Conservation (phyloP, 2,797 vertebrate species). For the Propithecus deckenii region DNA sequence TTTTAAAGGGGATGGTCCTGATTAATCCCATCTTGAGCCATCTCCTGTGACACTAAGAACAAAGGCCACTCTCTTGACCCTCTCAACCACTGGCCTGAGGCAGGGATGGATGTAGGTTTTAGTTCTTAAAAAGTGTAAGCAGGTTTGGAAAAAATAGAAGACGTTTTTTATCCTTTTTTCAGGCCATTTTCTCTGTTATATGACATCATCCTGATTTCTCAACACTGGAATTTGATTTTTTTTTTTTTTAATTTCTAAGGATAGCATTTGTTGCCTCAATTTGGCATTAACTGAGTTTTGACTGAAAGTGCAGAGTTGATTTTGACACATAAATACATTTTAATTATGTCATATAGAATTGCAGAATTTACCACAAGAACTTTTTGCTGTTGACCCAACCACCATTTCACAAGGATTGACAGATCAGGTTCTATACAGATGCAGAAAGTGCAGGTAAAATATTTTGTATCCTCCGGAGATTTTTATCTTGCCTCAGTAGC, state of each 20-base stretch:
- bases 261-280: neutral
- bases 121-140: no score
- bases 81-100: no score
- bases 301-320: neutral
- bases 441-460: constrained; percentile 95
- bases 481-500: neutral
- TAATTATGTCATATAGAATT: constrained; percentile 85
- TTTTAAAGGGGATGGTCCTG: no score
- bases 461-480: constrained; percentile 19
- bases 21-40: no score
- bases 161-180: no score
- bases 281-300: constrained; percentile 32
- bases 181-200: no score
- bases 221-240: neutral
- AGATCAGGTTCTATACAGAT: constrained; percentile 91
- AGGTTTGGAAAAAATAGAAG: no score
- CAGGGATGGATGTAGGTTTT: no score
- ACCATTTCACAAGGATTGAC: constrained; percentile 77
- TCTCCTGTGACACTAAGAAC: no score
- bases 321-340: constrained; percentile 5
- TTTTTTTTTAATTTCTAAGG: neutral
- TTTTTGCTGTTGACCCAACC: constrained; percentile 93
- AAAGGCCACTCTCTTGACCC: no score
- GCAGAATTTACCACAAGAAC: constrained; percentile 89
- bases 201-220: neutral